Evolutionary conservation across 2,888 invertebrate genomes (phyloP).

Genomic region (Taenaris catops): DNA sequence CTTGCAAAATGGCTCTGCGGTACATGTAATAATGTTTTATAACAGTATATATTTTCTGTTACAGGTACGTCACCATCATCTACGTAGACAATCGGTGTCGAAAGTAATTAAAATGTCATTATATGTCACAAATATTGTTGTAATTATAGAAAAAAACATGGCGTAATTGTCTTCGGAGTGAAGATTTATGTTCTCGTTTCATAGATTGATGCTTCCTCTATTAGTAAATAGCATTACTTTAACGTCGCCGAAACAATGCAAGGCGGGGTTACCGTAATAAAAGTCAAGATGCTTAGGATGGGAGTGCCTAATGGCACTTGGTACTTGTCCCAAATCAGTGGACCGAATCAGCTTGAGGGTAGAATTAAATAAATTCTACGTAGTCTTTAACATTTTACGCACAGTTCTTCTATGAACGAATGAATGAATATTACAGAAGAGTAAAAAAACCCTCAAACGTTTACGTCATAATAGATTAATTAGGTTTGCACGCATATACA

Average conservation of each 20-base stretch:
- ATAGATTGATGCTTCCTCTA: constrained; percentile 19
- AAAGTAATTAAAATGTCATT: constrained; percentile 23
- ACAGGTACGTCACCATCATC: constrained; percentile 25
- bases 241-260: constrained; percentile 53
- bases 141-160: too few relatives aligned
- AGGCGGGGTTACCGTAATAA: constrained; percentile 66
- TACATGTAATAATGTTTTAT: too few relatives aligned
- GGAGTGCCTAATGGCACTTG: constrained; percentile 65
- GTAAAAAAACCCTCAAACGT: too few relatives aligned
- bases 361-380: too few relatives aligned
- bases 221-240: constrained; percentile 13
- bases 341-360: constrained; percentile 33
- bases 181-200: constrained; percentile 7
- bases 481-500: too few relatives aligned
- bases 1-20: too few relatives aligned
- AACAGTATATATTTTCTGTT: constrained; percentile 22
- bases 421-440: too few relatives aligned
- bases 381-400: too few relatives aligned
- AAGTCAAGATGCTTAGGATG: constrained; percentile 68
- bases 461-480: too few relatives aligned
- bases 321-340: constrained; percentile 41
- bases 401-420: too few relatives aligned
- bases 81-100: constrained; percentile 16
- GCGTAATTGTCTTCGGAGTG: background rate
- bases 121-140: constrained; percentile 14